phyloP scores from a whole-genome alignment of 1,140 invertebrate genomes.

The Uloborus diversus region DNA sequence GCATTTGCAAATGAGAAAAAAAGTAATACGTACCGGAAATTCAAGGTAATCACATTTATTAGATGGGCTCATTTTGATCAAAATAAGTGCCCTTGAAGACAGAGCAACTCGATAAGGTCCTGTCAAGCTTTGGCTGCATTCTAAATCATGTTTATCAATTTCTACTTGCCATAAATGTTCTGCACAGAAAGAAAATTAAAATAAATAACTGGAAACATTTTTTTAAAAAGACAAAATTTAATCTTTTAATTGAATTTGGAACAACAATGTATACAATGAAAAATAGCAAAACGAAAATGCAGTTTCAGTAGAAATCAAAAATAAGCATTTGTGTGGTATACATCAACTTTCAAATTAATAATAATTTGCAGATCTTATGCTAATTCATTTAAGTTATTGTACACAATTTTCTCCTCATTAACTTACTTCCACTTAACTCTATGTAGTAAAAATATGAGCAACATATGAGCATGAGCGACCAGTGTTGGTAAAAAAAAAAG shows the following conservation, averaged over 20 bases:
- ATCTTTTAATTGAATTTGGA: background rate
- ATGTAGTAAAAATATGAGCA: too few relatives aligned
- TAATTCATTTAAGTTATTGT: too few relatives aligned
- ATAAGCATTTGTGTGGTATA: background rate
- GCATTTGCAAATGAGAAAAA: too few relatives aligned
- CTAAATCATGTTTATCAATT: conserved; percentile 84
- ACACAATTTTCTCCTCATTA: too few relatives aligned
- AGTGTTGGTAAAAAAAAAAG: too few relatives aligned
- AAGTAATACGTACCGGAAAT: conserved; percentile 73
- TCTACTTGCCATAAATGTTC: conserved; percentile 93
- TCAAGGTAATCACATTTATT: conserved; percentile 69
- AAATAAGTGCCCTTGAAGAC: conserved; percentile 80
- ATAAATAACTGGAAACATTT: background rate
- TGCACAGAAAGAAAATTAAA: conserved; percentile 65
- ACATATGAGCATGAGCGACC: too few relatives aligned
- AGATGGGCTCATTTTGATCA: conserved; percentile 75
- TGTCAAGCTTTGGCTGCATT: conserved; percentile 73
- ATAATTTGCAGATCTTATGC: too few relatives aligned
- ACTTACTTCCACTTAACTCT: too few relatives aligned
- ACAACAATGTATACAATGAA: too few relatives aligned
- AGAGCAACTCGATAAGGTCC: conserved; percentile 89
- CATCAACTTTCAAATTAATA: too few relatives aligned
- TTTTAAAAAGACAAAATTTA: background rate
- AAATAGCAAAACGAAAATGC: too few relatives aligned
- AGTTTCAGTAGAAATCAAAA: too few relatives aligned